Evolutionary conservation across 2,797 vertebrate species (phyloP), one percentile per base, ranked within the genome.

Genomic region (Halcyon badia): DNA sequence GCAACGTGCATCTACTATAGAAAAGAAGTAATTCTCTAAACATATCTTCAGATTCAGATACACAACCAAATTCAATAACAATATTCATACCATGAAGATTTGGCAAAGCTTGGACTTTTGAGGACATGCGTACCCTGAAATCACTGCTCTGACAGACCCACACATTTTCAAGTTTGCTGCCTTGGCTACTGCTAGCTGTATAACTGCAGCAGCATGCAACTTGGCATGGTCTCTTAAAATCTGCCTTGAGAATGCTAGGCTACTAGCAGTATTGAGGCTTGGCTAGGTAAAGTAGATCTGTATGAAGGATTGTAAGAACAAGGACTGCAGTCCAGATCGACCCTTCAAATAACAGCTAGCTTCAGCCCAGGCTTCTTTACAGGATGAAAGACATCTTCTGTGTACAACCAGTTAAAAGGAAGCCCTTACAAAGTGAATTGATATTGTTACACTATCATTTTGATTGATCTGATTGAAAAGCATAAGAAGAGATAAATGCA

Each of bases 161-260:
- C 39, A 65, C 31, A 56, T 52, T 46, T 54, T 65, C 30, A 62
- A 35, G 57, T 80, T 79, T 69, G 20, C 51, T 91, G 61, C 58
- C 72, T 87, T 87, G 80, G 51, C 49, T 95, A 21, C 72, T 79
- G 77, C 31, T 88, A 35, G 39, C 33, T 52, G 11, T 12, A 1
- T 10, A 33, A 62, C 46, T 89, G 71, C 78, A 87, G 57, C 72
- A 90, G 30, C 8, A 51, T 33, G 41, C 61, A 87, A 1, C 66
- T 95, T 90, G 83, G 77, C 83, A 52, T 2, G 14, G 15, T 42
- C 33, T 65, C 77, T 51, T 51, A 72, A 94, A 95, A 93, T 86
- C 83, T 91, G 80, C 79, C 90, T 90, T 78, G 72, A 86, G 85
- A 90, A 69, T 85, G 88, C 19, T 41, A 58, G 76, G 57, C 83